These are phyloP conservation scores for Cryptocephalus primarius DNA, from an alignment of 2,888 invertebrate genomes.

Conservation along the genomic window DNA sequence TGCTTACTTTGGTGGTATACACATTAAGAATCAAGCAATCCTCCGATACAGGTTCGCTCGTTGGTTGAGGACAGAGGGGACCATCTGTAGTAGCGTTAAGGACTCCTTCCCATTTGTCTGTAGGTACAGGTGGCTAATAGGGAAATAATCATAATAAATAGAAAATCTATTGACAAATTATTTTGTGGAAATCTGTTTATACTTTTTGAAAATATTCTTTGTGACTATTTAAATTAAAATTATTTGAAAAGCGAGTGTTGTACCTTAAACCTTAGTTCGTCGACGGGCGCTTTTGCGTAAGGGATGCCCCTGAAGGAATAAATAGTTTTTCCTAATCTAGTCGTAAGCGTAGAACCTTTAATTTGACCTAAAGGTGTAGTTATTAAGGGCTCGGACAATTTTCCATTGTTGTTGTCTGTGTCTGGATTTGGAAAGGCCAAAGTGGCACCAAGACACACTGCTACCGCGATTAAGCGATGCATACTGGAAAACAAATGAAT, in stretches of 20 bases:
- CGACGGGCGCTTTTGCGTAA: slow-evolving; percentile 26
- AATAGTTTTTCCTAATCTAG: slow-evolving; percentile 23
- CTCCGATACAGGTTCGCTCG: slow-evolving; percentile 38
- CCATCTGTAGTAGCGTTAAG: slow-evolving; percentile 31
- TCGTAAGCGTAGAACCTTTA: slow-evolving; percentile 22
- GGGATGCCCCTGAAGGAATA: slow-evolving; percentile 25
- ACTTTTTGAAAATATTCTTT: too few relatives aligned
- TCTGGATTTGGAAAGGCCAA: slow-evolving; percentile 12
- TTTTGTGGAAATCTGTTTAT: too few relatives aligned
- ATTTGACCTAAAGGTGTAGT: slow-evolving; percentile 22
- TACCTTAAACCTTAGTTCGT: slow-evolving; percentile 34
- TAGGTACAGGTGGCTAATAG: slow-evolving; percentile 29
- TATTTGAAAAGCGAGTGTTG: slow-evolving; percentile 1
- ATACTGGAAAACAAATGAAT: slow-evolving; percentile 4
- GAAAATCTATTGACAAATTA: slow-evolving; percentile 1
- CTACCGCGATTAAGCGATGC: slow-evolving; percentile 3
- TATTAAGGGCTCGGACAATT: slow-evolving; percentile 11
- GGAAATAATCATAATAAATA: too few relatives aligned
- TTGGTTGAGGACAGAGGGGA: slow-evolving; percentile 32
- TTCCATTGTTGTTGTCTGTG: slow-evolving; percentile 3
- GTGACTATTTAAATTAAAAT: too few relatives aligned
- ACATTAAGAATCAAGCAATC: slow-evolving; percentile 56
- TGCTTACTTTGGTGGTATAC: slow-evolving; percentile 40
- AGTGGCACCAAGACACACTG: slow-evolving; percentile 3
- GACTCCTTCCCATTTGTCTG: slow-evolving; percentile 29